Base-by-base conservation (phyloP, 2,888 invertebrate species). In the Raillietiella orientalis region DNA sequence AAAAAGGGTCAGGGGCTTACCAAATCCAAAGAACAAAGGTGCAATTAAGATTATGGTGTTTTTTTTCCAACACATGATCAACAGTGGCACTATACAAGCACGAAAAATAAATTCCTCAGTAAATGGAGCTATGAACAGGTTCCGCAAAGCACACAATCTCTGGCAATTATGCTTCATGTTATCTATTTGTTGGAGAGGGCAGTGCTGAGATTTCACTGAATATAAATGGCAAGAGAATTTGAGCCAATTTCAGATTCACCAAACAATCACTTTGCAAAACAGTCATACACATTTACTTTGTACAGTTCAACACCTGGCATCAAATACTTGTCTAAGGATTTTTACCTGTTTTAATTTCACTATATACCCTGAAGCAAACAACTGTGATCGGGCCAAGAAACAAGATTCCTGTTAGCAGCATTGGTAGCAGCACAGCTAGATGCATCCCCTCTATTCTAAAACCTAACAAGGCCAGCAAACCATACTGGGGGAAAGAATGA, bases 91-190 rank as follows among this genome's bases (percentile, higher is more conserved):
- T 77, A 90, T 84, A 41, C 84, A 87, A 2, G 82, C 75, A 34
- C 90, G 56, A 48, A 79, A 90, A 5, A 79, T 77, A 53, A 84
- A 77, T 46, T 90, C 90, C 47, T 90, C 90, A 29, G 82, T 74
- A 26, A 87, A 44, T 0, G 87, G 90, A 2, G 84, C 84, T 37
- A 84, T 69, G 15, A 84, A 47, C 41, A 74, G 69, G 44, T 77
- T 79, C 31, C 87, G 55, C 37, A 79, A 55, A 77, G n/a, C n/a
- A n/a, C n/a, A n/a, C n/a, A n/a, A n/a, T n/a, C n/a, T n/a, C n/a
- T n/a, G n/a, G n/a, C n/a, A n/a, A n/a, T n/a, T n/a, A n/a, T n/a
- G n/a, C n/a, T n/a, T n/a, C n/a, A n/a, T n/a, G n/a, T n/a, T n/a
- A n/a, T n/a, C n/a, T n/a, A n/a, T n/a, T n/a, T n/a, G n/a, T n/a